Evolutionary conservation across 1,140 invertebrate genomes (phyloP).

Genomic region (Homarus americanus): DNA sequence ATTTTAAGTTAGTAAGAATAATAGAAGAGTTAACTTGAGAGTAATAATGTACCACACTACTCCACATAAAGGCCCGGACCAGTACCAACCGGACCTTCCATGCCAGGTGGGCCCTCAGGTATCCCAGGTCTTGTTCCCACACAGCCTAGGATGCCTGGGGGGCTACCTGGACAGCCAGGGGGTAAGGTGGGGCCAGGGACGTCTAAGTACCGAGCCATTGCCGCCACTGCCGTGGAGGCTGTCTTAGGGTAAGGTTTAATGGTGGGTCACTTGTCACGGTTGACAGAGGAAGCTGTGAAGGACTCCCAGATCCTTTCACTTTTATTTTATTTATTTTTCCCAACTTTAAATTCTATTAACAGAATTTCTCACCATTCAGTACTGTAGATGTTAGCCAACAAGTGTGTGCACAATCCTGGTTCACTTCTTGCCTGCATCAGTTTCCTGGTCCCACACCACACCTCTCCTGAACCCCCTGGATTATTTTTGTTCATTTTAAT

Average conservation of each 20-base stretch:
- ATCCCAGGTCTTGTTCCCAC: constrained; percentile 27
- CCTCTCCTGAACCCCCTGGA: constrained; percentile 7
- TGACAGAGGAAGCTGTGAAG: neutral
- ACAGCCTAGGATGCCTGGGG: constrained; percentile 31
- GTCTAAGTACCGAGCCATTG: constrained; percentile 54
- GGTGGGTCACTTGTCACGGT: neutral
- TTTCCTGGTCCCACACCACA: neutral
- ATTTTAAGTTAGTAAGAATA: neutral
- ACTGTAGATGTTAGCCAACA: neutral
- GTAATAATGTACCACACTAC: constrained; percentile 2
- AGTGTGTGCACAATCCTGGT: neutral
- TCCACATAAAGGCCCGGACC: constrained; percentile 55
- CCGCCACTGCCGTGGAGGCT: constrained; percentile 48
- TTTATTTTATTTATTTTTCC: no score
- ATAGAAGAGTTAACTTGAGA: neutral
- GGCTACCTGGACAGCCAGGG: constrained; percentile 30
- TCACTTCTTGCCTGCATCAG: neutral
- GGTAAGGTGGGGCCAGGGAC: constrained; percentile 25
- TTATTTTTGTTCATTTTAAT: neutral
- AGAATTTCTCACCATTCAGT: neutral
- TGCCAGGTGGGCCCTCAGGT: constrained; percentile 25
- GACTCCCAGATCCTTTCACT: neutral
- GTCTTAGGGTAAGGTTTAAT: constrained; percentile 56
- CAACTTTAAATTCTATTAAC: neutral
- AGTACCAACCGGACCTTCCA: constrained; percentile 27